A percentile compares a stretch with the other conserved stretches of the same genome.
These are phyloP conservation scores for Anguilla megastoma DNA, from an alignment of 2,797 vertebrate genomes.

Conservation along the genomic window DNA sequence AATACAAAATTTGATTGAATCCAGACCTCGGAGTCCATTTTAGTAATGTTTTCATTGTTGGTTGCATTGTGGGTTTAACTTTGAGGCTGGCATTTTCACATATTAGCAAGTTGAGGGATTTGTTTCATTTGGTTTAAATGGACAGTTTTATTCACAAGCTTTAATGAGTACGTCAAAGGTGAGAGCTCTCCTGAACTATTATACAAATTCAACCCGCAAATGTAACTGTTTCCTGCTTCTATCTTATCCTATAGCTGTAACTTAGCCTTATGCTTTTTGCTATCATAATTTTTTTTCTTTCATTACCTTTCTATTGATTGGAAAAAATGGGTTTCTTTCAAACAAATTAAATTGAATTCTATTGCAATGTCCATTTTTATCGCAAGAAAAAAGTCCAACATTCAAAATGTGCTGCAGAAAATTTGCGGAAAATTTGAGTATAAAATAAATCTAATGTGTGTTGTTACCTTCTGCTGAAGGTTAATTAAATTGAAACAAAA, in stretches of 20 bases:
- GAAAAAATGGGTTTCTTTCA: background rate
- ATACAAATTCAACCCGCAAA: slow-evolving; percentile 2
- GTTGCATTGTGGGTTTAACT: background rate
- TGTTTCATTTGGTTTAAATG: slow-evolving; percentile 7
- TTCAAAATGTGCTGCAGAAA: background rate
- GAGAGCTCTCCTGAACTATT: slow-evolving; percentile 5
- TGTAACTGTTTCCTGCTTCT: background rate
- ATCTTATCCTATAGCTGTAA: slow-evolving; percentile 16
- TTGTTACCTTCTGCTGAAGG: slow-evolving; percentile 36
- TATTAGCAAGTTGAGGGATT: slow-evolving; percentile 23
- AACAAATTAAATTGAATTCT: slow-evolving; percentile 1
- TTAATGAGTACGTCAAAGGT: background rate
- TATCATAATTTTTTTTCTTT: background rate
- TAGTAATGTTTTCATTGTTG: background rate
- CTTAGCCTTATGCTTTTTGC: background rate
- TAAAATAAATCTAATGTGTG: background rate
- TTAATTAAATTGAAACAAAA: slow-evolving; percentile 46
- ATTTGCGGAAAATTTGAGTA: background rate
- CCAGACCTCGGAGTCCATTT: background rate
- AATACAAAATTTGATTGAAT: background rate
- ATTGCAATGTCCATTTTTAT: background rate
- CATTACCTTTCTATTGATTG: slow-evolving; percentile 13
- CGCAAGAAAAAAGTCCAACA: background rate
- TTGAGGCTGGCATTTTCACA: slow-evolving; percentile 7
- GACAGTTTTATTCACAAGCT: background rate